Base-by-base conservation (phyloP, 2,888 invertebrate species). In the Tridacna crocea region DNA sequence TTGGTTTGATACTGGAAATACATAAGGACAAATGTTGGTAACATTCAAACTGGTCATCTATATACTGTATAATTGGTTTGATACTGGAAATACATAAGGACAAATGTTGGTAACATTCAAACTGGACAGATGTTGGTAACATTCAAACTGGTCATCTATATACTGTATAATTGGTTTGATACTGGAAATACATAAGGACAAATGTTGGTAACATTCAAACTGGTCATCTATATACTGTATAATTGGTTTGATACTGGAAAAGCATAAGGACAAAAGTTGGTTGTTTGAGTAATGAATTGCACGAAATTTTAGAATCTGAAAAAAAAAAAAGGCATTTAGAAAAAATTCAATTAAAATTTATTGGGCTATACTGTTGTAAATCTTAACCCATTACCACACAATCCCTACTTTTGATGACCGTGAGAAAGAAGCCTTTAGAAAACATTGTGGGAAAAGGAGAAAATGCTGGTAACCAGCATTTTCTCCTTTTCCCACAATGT, bases 191-290 rank as follows among this genome's bases (percentile, higher is more conserved):
- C 13, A n/a, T n/a, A n/a, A n/a, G n/a, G n/a, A n/a, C n/a, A n/a
- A n/a, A n/a, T n/a, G n/a, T n/a, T n/a, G 96, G 91, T 96, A 96
- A 87, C 96, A 96, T 86, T 95, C 94, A 95, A 98, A 99, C 94
- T 99, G 99, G 93, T 99, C 98, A 94, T 99, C 99, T 90, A 99
- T 98, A 95, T 99, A 99, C 94, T 98, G 97, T 88, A 99, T 97
- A 89, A 99, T 98, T 81, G 98, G 97, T 95, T 97, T 96, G 95
- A 99, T 99, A 93, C 98, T 98, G 95, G 36, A 91, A 91, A 11
- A n/a, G n/a, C n/a, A n/a, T n/a, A n/a, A n/a, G n/a, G n/a, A 36
- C 36, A 36, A 4, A 36, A 36, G 36, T 4, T 36, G 36, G 36
- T 36, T 36, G 36, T 36, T 36, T 8, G 36, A 36, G 36, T 36